These are phyloP conservation scores for Ennomos erosarius DNA, from an alignment of 2,888 invertebrate genomes.

Conservation along the genomic window DNA sequence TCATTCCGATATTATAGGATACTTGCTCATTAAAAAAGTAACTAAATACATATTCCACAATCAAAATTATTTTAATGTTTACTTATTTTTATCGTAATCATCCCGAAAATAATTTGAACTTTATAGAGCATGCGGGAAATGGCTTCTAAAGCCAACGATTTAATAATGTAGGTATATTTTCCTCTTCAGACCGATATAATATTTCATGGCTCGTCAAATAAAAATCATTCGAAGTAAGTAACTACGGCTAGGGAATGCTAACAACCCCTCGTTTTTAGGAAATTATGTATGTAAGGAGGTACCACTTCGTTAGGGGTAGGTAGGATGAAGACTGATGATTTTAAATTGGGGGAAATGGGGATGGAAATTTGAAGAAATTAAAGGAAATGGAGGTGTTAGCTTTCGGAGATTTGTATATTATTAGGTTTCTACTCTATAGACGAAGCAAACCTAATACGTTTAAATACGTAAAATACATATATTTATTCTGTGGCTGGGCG, in stretches of 20 bases:
- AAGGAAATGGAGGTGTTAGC: not conserved
- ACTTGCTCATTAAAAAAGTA: too few species aligned
- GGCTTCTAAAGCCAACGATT: not conserved
- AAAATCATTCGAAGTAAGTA: slow-evolving; percentile 18
- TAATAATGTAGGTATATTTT: not conserved
- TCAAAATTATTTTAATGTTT: not conserved
- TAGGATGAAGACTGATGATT: slow-evolving; percentile 23
- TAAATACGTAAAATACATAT: too few species aligned
- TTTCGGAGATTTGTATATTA: too few species aligned
- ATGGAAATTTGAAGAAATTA: slow-evolving; percentile 22
- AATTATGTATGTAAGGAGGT: slow-evolving; percentile 11
- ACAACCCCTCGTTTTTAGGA: slow-evolving; percentile 8
- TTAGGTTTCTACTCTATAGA: too few species aligned
- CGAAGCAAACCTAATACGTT: too few species aligned
- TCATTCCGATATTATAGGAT: too few species aligned
- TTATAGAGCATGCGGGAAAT: not conserved
- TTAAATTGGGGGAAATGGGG: slow-evolving; percentile 23
- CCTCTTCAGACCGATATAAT: slow-evolving; percentile 10
- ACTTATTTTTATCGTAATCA: not conserved
- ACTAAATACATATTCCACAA: too few species aligned
- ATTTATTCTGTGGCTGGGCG: too few species aligned
- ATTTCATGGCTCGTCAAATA: slow-evolving; percentile 19
- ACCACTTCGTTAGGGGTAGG: slow-evolving; percentile 16
- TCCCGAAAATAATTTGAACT: not conserved
- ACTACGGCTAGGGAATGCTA: slow-evolving; percentile 8